These are phyloP conservation scores for Oligia latruncula DNA, from an alignment of 2,888 invertebrate genomes.

Conservation along the genomic window DNA sequence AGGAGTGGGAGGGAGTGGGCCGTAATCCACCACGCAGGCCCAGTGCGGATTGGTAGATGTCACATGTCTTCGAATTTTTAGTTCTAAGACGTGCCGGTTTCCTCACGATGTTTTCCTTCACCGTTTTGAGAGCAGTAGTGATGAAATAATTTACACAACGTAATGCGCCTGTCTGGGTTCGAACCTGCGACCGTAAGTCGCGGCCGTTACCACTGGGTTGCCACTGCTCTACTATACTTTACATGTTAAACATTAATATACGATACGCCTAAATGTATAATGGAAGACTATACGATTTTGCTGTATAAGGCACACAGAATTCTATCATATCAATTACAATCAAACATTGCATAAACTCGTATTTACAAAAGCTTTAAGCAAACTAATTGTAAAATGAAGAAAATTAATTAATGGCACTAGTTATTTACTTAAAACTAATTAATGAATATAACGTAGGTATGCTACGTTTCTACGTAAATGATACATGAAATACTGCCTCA, in stretches of 20 bases:
- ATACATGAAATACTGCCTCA: slow-evolving; percentile 88
- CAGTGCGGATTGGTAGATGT: background rate
- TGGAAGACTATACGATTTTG: slow-evolving; percentile 89
- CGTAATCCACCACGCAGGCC: background rate
- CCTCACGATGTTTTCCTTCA: background rate
- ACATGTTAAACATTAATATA: slow-evolving; percentile 50
- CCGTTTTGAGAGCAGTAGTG: background rate
- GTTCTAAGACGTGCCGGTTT: background rate
- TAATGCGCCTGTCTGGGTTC: too few relatives aligned
- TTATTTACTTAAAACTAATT: slow-evolving; percentile 67
- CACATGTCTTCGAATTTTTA: background rate
- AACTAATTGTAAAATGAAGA: slow-evolving; percentile 45
- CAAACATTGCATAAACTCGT: slow-evolving; percentile 51
- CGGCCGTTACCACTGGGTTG: background rate
- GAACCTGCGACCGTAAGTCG: too few relatives aligned
- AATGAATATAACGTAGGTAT: slow-evolving; percentile 65
- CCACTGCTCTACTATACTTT: slow-evolving; percentile 18
- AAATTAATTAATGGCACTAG: slow-evolving; percentile 77
- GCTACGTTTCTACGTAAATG: slow-evolving; percentile 70
- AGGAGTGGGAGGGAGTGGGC: background rate
- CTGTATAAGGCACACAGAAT: slow-evolving; percentile 87
- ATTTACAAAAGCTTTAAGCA: slow-evolving; percentile 63
- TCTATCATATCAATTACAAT: slow-evolving; percentile 60
- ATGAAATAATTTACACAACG: background rate
- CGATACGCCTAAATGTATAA: slow-evolving; percentile 47